phyloP scores from a whole-genome alignment of 2,888 invertebrate genomes.

The Leptopilina syphax region DNA sequence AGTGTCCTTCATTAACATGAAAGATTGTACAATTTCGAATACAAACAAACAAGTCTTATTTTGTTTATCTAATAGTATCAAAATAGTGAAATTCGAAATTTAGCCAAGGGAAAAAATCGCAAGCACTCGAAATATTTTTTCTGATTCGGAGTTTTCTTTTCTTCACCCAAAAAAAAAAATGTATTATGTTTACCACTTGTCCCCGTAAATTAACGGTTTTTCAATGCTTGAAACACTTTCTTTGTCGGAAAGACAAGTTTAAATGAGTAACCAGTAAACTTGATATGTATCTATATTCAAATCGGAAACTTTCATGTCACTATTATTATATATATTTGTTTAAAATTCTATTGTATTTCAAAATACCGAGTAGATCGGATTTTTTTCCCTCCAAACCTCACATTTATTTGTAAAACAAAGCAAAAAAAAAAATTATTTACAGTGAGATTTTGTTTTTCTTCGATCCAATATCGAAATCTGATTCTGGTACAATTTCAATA shows the following conservation, averaged over 20 bases:
- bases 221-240: slow-evolving; percentile 26
- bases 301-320: slow-evolving; percentile 4
- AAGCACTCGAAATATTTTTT: neutral
- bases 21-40: slow-evolving; percentile 4
- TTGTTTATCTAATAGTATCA: neutral
- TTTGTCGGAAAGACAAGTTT: slow-evolving; percentile 25
- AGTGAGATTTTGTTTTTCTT: neutral
- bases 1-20: slow-evolving; percentile 48
- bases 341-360: neutral
- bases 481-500: no score
- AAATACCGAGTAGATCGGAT: neutral
- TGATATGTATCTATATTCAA: slow-evolving; percentile 14
- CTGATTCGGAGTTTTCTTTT: no score
- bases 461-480: no score
- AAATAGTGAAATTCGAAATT: no score
- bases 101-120: no score
- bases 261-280: slow-evolving; percentile 10
- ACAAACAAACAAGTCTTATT: slow-evolving; percentile 13
- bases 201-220: slow-evolving; percentile 37
- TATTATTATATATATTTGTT: neutral
- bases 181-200: slow-evolving; percentile 21
- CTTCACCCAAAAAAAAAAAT: neutral
- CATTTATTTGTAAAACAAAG: neutral
- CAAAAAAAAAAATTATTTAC: neutral
- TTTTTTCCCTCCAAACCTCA: neutral